Conservation (phyloP, 2,888 invertebrate genomes). For the Athalia cordata region DNA sequence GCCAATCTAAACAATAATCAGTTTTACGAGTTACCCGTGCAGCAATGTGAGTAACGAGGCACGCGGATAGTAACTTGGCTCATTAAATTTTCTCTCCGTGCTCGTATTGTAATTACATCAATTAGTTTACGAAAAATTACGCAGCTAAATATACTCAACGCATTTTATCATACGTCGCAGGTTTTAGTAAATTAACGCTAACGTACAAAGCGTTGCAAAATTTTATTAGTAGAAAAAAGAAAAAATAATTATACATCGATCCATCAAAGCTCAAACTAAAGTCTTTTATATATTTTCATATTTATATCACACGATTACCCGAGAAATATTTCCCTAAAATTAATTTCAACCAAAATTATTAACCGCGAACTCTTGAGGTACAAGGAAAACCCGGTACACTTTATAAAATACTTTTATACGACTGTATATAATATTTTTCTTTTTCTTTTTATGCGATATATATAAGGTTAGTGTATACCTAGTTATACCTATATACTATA, state of each 20-base stretch:
- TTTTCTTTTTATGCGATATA: neutral
- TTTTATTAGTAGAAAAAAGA: no score
- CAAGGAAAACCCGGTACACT: no score
- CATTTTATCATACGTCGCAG: neutral
- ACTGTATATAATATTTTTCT: no score
- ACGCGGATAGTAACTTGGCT: conserved; percentile 3
- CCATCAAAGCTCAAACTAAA: no score
- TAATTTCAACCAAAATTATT: neutral
- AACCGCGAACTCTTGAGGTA: neutral
- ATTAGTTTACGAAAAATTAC: conserved; percentile 18
- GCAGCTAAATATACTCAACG: neutral
- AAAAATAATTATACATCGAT: no score
- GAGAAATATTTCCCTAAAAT: no score
- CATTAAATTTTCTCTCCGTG: conserved; percentile 24
- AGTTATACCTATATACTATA: neutral
- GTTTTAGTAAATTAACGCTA: neutral
- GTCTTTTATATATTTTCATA: no score
- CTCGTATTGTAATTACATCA: conserved; percentile 15
- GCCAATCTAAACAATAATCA: conserved; percentile 29
- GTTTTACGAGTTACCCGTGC: conserved; percentile 28
- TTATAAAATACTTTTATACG: no score
- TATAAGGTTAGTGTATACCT: neutral
- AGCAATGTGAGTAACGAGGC: neutral
- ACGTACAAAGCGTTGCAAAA: neutral
- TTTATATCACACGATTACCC: no score